Conservation (phyloP, 2,888 invertebrate species). For the Ethmia dodecea region DNA sequence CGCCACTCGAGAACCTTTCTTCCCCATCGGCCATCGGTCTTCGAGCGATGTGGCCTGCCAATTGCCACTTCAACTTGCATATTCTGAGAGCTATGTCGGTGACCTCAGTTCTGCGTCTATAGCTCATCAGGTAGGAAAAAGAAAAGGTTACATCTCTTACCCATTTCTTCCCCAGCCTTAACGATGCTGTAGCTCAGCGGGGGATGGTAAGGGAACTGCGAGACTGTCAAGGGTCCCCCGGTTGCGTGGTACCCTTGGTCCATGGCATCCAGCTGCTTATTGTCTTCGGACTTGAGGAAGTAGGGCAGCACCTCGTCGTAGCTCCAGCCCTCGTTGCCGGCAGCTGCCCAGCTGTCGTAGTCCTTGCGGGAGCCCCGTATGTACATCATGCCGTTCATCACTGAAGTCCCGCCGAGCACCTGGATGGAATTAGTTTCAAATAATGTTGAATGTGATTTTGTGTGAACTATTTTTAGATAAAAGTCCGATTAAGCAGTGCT, state of each 20-base stretch:
- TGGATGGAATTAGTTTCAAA: no score
- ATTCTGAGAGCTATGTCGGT: no score
- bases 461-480: no score
- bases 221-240: slow-evolving; percentile 87
- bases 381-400: slow-evolving; percentile 98
- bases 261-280: slow-evolving; percentile 82
- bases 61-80: no score
- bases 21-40: no score
- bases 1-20: no score
- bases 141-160: no score
- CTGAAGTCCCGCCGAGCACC: slow-evolving; percentile 94
- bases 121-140: no score
- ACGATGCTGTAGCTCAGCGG: slow-evolving; percentile 87
- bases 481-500: no score
- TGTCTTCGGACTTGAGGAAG: slow-evolving; percentile 92
- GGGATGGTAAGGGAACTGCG: slow-evolving; percentile 91
- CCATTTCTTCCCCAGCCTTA: slow-evolving; percentile 87
- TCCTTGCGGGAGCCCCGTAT: slow-evolving; percentile 92
- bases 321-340: slow-evolving; percentile 93
- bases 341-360: slow-evolving; percentile 91
- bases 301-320: slow-evolving; percentile 94
- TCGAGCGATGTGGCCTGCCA: no score
- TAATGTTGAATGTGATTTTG: no score
- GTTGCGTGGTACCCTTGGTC: slow-evolving; percentile 86
- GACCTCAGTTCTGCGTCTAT: no score